phyloP scores from a whole-genome alignment of 2,113 vertebrate species.

The Carassius carassius region DNA sequence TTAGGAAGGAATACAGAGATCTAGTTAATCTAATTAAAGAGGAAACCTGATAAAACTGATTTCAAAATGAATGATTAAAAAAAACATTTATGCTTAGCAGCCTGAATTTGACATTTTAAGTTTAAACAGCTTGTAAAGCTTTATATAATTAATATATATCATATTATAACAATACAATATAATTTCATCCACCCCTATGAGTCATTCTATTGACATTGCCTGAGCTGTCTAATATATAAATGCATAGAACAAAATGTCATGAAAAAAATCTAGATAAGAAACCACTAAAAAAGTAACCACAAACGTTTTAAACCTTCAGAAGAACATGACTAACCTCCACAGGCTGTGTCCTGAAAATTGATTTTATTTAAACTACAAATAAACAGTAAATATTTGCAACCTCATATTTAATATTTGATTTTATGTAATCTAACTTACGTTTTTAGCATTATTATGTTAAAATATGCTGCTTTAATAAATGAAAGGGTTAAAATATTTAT shows the following conservation, averaged over 20 bases:
- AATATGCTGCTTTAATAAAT: background rate
- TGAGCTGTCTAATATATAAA: slow-evolving; percentile 1
- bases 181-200: background rate
- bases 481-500: background rate
- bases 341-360: background rate
- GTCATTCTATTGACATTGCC: background rate
- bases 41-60: background rate
- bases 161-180: background rate
- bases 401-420: background rate
- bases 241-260: background rate
- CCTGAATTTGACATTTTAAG: background rate
- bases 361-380: background rate
- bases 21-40: background rate
- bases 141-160: background rate
- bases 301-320: background rate
- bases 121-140: background rate
- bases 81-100: background rate
- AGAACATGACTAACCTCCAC: background rate
- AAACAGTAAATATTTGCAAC: background rate
- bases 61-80: background rate
- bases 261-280: background rate
- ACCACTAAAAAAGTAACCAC: background rate
- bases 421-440: background rate
- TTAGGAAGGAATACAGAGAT: background rate
- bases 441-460: background rate